Base-by-base conservation (phyloP, 1,140 invertebrate genomes). In the Atta texana region DNA sequence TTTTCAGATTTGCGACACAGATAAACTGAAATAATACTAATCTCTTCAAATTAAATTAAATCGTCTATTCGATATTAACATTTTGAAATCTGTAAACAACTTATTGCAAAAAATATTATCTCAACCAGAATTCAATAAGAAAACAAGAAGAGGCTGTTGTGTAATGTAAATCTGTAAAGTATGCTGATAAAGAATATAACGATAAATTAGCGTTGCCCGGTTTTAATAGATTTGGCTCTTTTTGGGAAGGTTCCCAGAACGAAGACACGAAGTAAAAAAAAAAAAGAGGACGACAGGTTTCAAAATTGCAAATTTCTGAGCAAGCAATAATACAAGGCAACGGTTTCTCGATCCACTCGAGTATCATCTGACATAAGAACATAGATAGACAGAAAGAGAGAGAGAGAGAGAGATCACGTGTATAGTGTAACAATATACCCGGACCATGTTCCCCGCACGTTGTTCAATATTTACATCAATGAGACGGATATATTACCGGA, bases 401-500 rank as follows among this genome's bases (percentile, higher is more conserved):
- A 16, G n/a, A 69, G 34, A 24, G 10, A 31, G 3, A 34, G 8
- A 59, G 14, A 18, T 28, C n/a, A 18, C 71, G 28, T 51, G 24
- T 31, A 44, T 14, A 18, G 7, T 24, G 16, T 78, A 78, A 81
- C 77, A 81, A 49, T 64, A 68, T 39, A 55, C 28, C 28, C n/a
- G 49, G 64, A 21, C 16, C 24, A 63, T 44, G 31, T 39, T 68
- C n/a, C 31, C 63, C 64, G 64, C 21, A 39, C 51, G 34, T 24
- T 24, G 55, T 86, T 78, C 88, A 92, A 94, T 94, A 93, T 94
- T 94, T 94, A 93, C 89, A 91, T 92, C 85, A 61, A 72, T 53
- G 87, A 92, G 87, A 92, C 91, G 91, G 92, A 92, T 88, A 91
- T 93, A 95, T 95, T 95, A 94, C 92, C 92, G 93, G 94, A 94